Evolutionary conservation across 2,888 invertebrate genomes (phyloP).

Genomic region (Unio pictorum): DNA sequence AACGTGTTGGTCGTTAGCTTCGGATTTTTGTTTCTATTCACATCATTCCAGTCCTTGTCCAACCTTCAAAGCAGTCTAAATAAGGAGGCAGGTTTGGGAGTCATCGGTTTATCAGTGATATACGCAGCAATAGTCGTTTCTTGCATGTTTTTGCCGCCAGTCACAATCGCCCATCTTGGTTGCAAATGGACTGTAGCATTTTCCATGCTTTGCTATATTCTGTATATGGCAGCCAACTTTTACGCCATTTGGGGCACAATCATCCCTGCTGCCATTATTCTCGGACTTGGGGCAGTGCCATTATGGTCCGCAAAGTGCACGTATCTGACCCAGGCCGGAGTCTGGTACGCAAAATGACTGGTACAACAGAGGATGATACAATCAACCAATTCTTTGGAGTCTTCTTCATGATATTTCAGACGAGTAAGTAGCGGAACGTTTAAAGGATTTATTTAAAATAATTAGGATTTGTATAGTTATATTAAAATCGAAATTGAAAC

Average conservation of each 20-base stretch:
- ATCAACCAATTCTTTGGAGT: constrained; percentile 98
- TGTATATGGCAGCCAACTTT: constrained; percentile 95
- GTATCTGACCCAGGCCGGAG: constrained; percentile 87
- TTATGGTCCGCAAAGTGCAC: constrained; percentile 99
- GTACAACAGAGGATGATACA: constrained; percentile 89
- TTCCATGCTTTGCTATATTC: constrained; percentile 93
- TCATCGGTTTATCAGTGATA: no score
- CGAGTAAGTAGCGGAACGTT: no score
- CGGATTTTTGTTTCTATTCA: constrained; percentile 95
- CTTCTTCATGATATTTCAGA: constrained; percentile 93
- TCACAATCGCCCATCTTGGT: not conserved
- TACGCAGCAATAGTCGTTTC: no score
- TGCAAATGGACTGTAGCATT: constrained; percentile 96
- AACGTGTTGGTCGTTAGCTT: constrained; percentile 75
- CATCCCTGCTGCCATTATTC: constrained; percentile 84
- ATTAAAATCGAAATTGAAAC: no score
- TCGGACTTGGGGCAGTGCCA: constrained; percentile 95
- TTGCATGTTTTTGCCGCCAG: no score
- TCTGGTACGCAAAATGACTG: constrained; percentile 72
- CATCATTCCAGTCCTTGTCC: constrained; percentile 95
- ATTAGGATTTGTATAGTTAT: no score
- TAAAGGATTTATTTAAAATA: no score
- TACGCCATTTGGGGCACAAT: constrained; percentile 88
- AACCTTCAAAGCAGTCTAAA: constrained; percentile 94
- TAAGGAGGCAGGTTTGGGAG: constrained; percentile 74